A percentile compares a stretch with the other conserved stretches of the same genome.
Evolutionary conservation across 23 tunicate genomes (phyloP).

Genomic region (Trididemnum nubilum): DNA sequence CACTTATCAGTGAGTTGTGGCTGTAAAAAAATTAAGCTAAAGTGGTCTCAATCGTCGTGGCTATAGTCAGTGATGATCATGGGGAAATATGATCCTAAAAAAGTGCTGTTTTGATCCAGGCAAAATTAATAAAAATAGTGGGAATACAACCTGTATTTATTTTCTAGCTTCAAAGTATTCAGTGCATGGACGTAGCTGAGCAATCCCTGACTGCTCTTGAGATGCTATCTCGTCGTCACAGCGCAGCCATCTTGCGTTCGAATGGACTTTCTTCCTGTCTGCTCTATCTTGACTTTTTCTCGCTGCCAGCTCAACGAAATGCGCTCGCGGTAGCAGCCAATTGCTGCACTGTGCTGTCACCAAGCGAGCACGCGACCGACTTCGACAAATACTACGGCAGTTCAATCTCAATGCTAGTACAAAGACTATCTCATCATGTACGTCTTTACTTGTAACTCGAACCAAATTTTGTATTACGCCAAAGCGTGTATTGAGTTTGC

Average conservation of each 20-base stretch:
- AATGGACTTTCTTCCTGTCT: constrained; percentile 81
- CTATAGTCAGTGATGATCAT: too few relatives aligned
- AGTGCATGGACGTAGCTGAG: constrained; percentile 98
- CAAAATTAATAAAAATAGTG: too few relatives aligned
- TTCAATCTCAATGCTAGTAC: constrained; percentile 59
- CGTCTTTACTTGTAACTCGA: neutral
- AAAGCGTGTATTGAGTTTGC: too few relatives aligned
- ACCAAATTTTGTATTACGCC: too few relatives aligned
- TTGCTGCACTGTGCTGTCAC: constrained; percentile 64
- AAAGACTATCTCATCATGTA: constrained; percentile 72
- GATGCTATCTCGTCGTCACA: constrained; percentile 83
- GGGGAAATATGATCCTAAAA: too few relatives aligned
- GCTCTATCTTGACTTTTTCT: constrained; percentile 88
- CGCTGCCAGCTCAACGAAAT: constrained; percentile 83
- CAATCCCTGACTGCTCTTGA: constrained; percentile 93
- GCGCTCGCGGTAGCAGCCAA: constrained; percentile 88
- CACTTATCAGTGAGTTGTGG: too few relatives aligned
- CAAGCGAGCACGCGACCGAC: constrained; percentile 48
- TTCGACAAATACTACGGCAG: constrained; percentile 59
- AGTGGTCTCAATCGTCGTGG: too few relatives aligned
- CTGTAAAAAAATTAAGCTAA: too few relatives aligned
- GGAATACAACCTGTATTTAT: too few relatives aligned
- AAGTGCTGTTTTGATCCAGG: too few relatives aligned
- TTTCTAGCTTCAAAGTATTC: constrained; percentile 78
- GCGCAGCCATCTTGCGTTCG: constrained; percentile 71